These are phyloP conservation scores for Pterois miles DNA, from an alignment of 2,797 vertebrate genomes.

Conservation along the genomic window DNA sequence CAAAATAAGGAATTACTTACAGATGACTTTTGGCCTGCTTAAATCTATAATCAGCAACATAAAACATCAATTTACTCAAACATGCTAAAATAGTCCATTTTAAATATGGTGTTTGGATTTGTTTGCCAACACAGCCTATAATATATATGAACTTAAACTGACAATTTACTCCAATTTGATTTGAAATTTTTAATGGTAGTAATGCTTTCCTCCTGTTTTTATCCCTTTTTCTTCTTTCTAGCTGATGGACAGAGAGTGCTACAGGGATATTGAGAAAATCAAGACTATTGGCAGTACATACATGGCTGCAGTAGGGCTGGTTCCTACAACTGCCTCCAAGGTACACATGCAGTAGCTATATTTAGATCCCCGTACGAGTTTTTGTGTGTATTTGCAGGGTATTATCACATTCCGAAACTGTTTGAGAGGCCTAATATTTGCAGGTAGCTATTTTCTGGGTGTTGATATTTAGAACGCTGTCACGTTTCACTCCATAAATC, in stretches of 20 bases:
- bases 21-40: slow-evolving; percentile 56
- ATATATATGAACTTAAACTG: slow-evolving; percentile 22
- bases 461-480: slow-evolving; percentile 47
- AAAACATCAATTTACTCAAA: slow-evolving; percentile 55
- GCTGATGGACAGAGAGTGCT: slow-evolving; percentile 98
- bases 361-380: slow-evolving; percentile 15
- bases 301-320: slow-evolving; percentile 97
- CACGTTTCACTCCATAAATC: slow-evolving; percentile 57
- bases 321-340: slow-evolving; percentile 92
- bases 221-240: slow-evolving; percentile 30
- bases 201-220: slow-evolving; percentile 19
- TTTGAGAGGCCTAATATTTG: slow-evolving; percentile 22
- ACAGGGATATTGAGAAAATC: slow-evolving; percentile 98
- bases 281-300: slow-evolving; percentile 99
- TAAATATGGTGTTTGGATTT: slow-evolving; percentile 32
- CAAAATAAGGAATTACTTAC: slow-evolving; percentile 56
- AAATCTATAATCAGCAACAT: slow-evolving; percentile 58
- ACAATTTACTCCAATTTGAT: slow-evolving; percentile 11
- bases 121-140: slow-evolving; percentile 14
- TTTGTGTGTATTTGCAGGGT: slow-evolving; percentile 17
- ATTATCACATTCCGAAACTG: slow-evolving; percentile 21
- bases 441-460: slow-evolving; percentile 12
- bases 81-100: slow-evolving; percentile 18
- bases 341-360: slow-evolving; percentile 70
- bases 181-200: slow-evolving; percentile 2